Percentiles rank a stretch among this genome's conserved stretches.
Evolutionary conservation across 2,888 invertebrate species (phyloP).

Genomic region (Spicauda simplicius): DNA sequence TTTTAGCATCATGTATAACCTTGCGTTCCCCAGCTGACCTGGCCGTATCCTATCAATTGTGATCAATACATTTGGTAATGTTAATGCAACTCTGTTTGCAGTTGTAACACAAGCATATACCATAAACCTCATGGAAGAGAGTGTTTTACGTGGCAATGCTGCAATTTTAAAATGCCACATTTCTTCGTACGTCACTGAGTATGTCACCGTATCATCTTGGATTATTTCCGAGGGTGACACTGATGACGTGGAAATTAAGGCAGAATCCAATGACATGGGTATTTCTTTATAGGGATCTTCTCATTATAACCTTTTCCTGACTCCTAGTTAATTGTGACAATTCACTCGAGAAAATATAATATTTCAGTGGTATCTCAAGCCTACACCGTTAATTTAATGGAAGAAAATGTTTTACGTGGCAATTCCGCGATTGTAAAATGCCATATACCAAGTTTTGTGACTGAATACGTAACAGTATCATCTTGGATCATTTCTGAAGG

Average conservation of each 20-base stretch:
- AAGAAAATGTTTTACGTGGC: conserved; percentile 95
- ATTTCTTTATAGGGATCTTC: conserved; percentile 45
- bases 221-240: conserved; percentile 89
- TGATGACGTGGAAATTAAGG: conserved; percentile 77
- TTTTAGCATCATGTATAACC: conserved; percentile 17
- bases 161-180: conserved; percentile 96
- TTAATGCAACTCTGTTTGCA: conserved; percentile 75
- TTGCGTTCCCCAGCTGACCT: conserved; percentile 12
- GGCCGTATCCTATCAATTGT: conserved; percentile 15
- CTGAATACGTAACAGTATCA: conserved; percentile 94
- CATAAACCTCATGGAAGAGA: conserved; percentile 96
- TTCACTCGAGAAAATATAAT: conserved; percentile 29
- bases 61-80: conserved; percentile 19
- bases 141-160: conserved; percentile 94
- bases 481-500: conserved; percentile 94
- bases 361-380: conserved; percentile 94
- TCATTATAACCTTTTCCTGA: conserved; percentile 28
- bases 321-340: conserved; percentile 6
- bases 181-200: conserved; percentile 96
- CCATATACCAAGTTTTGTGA: conserved; percentile 96
- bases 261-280: conserved; percentile 73
- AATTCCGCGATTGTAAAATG: conserved; percentile 96
- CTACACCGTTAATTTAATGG: conserved; percentile 95
- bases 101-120: conserved; percentile 95
- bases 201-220: conserved; percentile 94